phyloP scores from a whole-genome alignment of 2,888 invertebrate species.

The Theretra japonica region DNA sequence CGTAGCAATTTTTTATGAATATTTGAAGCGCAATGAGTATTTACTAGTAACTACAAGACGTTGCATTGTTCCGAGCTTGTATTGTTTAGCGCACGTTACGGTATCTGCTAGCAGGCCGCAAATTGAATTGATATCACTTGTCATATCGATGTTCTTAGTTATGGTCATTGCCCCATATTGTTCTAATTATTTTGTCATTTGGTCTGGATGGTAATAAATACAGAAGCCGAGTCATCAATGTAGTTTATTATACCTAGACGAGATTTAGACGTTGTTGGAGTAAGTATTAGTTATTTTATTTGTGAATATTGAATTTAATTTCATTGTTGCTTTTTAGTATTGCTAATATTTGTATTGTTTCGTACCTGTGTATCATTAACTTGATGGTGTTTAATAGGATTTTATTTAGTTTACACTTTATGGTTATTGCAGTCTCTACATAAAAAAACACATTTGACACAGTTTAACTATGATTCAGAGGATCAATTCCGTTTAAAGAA shows the following conservation, averaged over 20 bases:
- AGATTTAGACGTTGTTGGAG: neutral
- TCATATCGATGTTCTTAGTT: constrained; percentile 42
- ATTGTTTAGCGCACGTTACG: constrained; percentile 2
- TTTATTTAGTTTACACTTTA: no score
- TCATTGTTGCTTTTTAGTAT: no score
- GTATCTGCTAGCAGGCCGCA: constrained; percentile 26
- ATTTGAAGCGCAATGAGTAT: no score
- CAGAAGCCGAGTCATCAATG: neutral
- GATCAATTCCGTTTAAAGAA: no score
- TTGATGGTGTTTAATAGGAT: no score
- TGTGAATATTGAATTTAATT: no score
- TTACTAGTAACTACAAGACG: neutral
- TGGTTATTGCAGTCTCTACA: no score
- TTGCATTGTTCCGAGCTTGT: neutral
- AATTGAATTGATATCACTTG: constrained; percentile 46
- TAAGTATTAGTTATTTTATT: neutral
- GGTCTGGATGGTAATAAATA: neutral
- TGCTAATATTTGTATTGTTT: no score
- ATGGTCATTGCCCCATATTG: constrained; percentile 48
- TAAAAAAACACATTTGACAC: no score
- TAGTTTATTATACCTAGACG: neutral
- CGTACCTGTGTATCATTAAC: no score
- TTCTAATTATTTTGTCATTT: neutral
- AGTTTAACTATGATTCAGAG: no score
- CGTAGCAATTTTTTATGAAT: no score